Conservation (phyloP, 2,888 invertebrate genomes). For the Thera britannica region DNA sequence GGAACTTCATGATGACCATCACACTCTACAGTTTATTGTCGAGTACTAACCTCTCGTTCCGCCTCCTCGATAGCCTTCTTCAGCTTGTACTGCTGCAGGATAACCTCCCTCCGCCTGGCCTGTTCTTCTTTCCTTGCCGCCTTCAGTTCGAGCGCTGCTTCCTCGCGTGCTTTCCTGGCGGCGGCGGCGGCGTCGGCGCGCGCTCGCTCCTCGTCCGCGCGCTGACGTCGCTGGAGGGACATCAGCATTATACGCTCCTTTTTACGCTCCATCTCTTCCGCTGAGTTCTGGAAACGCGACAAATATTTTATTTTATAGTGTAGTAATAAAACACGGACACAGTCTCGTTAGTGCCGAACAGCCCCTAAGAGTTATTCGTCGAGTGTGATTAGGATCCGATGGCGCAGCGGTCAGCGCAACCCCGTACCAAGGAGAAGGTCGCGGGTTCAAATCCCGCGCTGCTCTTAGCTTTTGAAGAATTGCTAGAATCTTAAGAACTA, state of each 20-base stretch:
- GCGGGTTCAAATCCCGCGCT: too few species aligned
- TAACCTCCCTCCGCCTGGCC: constrained; percentile 92
- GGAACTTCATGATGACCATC: too few species aligned
- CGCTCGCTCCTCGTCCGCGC: constrained; percentile 94
- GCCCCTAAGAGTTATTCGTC: too few species aligned
- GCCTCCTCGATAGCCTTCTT: constrained; percentile 97
- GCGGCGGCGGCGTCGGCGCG: constrained; percentile 89
- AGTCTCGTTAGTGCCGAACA: background rate
- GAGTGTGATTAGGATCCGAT: too few species aligned
- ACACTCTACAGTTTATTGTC: background rate
- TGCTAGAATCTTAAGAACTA: too few species aligned
- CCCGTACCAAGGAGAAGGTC: too few species aligned
- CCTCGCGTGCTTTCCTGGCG: constrained; percentile 90
- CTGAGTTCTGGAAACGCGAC: constrained; percentile 86
- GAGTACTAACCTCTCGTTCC: constrained; percentile 89
- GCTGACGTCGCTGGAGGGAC: constrained; percentile 95
- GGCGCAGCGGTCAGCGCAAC: too few species aligned
- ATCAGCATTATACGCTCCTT: constrained; percentile 96
- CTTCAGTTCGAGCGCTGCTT: constrained; percentile 90
- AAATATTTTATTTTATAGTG: too few species aligned
- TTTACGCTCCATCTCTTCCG: constrained; percentile 96
- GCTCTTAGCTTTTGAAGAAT: too few species aligned
- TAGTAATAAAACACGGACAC: too few species aligned
- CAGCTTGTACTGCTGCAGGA: constrained; percentile 96
- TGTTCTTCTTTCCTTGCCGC: constrained; percentile 92